Conservation (phyloP, 64 coral and sea anemone genomes). For the Pocillopora damicornis region DNA sequence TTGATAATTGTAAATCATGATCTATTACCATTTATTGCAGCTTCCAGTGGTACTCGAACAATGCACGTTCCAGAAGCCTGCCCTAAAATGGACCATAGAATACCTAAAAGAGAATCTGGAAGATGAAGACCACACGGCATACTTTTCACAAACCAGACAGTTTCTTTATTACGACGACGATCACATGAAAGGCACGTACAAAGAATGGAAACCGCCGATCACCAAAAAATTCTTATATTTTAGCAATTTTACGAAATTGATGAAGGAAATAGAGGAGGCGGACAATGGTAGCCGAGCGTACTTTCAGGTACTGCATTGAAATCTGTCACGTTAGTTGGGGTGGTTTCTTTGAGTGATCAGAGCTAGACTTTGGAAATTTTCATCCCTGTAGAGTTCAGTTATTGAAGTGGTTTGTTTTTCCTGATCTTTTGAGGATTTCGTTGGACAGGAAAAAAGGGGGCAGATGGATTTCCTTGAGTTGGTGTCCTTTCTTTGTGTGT, state of each 20-base stretch:
- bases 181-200: conserved; percentile 38
- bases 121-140: conserved; percentile 69
- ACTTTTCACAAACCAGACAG: conserved; percentile 43
- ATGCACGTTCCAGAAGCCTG: conserved; percentile 71
- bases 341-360: too few relatives aligned
- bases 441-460: too few relatives aligned
- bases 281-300: conserved; percentile 91
- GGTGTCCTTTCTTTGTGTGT: too few relatives aligned
- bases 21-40: neutral
- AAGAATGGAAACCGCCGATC: conserved; percentile 74
- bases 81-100: conserved; percentile 73
- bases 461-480: too few relatives aligned
- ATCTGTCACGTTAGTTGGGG: too few relatives aligned
- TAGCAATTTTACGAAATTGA: conserved; percentile 72
- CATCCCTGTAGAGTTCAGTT: too few relatives aligned
- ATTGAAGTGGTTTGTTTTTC: too few relatives aligned
- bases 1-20: too few relatives aligned
- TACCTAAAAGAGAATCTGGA: conserved; percentile 73
- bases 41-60: conserved; percentile 66
- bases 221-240: conserved; percentile 58
- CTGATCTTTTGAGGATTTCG: too few relatives aligned
- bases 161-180: conserved; percentile 85
- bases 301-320: conserved; percentile 63
- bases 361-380: too few relatives aligned
- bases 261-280: conserved; percentile 45